Conservation (phyloP, 1,140 invertebrate species). For the Chrysoperla carnea region DNA sequence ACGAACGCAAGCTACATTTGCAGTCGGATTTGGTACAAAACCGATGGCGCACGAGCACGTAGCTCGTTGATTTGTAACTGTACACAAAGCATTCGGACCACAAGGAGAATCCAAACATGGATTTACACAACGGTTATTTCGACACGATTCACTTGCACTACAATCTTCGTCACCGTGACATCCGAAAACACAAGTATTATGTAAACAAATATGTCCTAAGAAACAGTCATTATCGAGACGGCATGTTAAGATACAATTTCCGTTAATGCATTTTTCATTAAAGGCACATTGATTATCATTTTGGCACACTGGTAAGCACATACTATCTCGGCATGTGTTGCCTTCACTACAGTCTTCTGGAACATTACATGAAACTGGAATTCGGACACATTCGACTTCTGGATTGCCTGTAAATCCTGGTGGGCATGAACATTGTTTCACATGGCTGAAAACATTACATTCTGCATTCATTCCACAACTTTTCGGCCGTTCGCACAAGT, state of each 20-base stretch:
- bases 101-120: slow-evolving; percentile 62
- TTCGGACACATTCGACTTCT: slow-evolving; percentile 65
- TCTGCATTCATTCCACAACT: slow-evolving; percentile 81
- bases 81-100: slow-evolving; percentile 66
- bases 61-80: slow-evolving; percentile 63
- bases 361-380: slow-evolving; percentile 54
- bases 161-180: slow-evolving; percentile 78
- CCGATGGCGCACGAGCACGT: slow-evolving; percentile 58
- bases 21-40: slow-evolving; percentile 67
- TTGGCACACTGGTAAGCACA: slow-evolving; percentile 56
- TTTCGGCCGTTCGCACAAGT: slow-evolving; percentile 59
- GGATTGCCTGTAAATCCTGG: slow-evolving; percentile 73
- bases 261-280: slow-evolving; percentile 72
- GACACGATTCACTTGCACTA: slow-evolving; percentile 59
- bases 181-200: slow-evolving; percentile 69
- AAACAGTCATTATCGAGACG: slow-evolving; percentile 81
- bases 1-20: slow-evolving; percentile 65
- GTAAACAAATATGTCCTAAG: slow-evolving; percentile 71
- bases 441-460: slow-evolving; percentile 56
- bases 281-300: slow-evolving; percentile 73
- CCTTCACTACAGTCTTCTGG: slow-evolving; percentile 48
- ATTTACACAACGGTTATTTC: slow-evolving; percentile 59
- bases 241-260: slow-evolving; percentile 72
- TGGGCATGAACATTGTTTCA: slow-evolving; percentile 66
- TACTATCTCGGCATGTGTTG: slow-evolving; percentile 54